Percentiles rank a stretch among this genome's conserved stretches.
These are phyloP conservation scores for Eutolmus rufibarbis DNA, from an alignment of 2,888 invertebrate genomes.

Conservation along the genomic window DNA sequence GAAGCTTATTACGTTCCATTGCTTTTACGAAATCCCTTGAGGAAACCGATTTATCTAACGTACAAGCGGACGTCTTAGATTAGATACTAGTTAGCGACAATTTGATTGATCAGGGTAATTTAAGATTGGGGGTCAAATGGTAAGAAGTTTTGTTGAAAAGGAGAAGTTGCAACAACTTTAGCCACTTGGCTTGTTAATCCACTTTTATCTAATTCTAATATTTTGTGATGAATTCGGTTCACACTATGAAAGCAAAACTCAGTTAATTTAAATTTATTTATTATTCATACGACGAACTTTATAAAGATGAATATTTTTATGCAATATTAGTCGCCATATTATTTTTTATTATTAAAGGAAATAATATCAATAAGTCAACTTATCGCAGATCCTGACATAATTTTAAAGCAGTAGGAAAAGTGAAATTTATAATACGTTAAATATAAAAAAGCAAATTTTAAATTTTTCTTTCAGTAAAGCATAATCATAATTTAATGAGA, in stretches of 20 bases:
- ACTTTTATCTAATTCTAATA: background rate
- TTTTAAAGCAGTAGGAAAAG: too few species aligned
- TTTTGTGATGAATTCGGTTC: too few species aligned
- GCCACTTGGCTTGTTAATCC: background rate
- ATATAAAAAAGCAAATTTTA: background rate
- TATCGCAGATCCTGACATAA: too few species aligned
- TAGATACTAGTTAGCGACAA: background rate
- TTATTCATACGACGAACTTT: too few species aligned
- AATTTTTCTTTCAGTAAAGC: background rate
- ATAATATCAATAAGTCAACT: too few species aligned
- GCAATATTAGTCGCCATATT: too few species aligned
- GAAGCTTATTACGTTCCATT: background rate
- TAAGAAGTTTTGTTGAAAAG: background rate
- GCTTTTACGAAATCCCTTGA: background rate
- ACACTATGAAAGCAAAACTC: too few species aligned
- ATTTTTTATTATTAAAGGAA: too few species aligned
- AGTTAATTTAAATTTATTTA: too few species aligned
- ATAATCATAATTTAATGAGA: background rate
- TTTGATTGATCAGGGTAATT: background rate
- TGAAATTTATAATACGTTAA: too few species aligned
- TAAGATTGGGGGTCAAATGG: background rate
- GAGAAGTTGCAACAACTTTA: background rate
- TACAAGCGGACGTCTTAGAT: background rate
- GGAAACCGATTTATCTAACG: background rate
- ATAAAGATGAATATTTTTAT: too few species aligned